These are phyloP conservation scores for Octodonta nipae DNA, from an alignment of 2,888 invertebrate species.

Conservation along the genomic window DNA sequence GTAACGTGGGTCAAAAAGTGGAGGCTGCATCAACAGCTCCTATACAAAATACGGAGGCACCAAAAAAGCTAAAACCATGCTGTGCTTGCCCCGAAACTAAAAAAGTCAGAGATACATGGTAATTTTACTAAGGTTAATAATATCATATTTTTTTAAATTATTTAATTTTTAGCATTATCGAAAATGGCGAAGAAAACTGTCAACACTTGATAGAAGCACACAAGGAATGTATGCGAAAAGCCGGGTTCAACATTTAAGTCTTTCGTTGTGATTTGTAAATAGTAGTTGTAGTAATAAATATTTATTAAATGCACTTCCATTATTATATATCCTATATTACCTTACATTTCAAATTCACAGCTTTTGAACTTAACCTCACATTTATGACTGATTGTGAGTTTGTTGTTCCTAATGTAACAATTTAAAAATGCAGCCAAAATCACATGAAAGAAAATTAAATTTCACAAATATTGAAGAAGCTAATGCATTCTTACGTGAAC, in stretches of 20 bases:
- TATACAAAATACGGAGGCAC: constrained; percentile 28
- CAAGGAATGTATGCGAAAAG: constrained; percentile 87
- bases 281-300: constrained; percentile 1
- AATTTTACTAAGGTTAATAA: constrained; percentile 21
- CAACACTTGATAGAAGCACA: constrained; percentile 84
- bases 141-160: neutral
- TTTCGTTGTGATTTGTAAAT: neutral
- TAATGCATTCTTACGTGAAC: constrained; percentile 25
- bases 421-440: no score
- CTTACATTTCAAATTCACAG: no score
- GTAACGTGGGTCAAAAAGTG: constrained; percentile 41
- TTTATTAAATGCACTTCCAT: no score
- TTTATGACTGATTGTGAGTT: no score
- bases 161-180: constrained; percentile 59
- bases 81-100: constrained; percentile 97
- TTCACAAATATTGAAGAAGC: constrained; percentile 17
- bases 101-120: constrained; percentile 81
- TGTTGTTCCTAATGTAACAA: no score
- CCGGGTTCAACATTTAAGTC: constrained; percentile 86
- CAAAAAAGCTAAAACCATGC: constrained; percentile 78
- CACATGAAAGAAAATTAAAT: no score
- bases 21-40: constrained; percentile 31
- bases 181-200: constrained; percentile 86
- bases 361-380: no score
- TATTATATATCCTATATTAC: no score